Base-by-base conservation (phyloP, 2,797 vertebrate species). In the Falco concolor region DNA sequence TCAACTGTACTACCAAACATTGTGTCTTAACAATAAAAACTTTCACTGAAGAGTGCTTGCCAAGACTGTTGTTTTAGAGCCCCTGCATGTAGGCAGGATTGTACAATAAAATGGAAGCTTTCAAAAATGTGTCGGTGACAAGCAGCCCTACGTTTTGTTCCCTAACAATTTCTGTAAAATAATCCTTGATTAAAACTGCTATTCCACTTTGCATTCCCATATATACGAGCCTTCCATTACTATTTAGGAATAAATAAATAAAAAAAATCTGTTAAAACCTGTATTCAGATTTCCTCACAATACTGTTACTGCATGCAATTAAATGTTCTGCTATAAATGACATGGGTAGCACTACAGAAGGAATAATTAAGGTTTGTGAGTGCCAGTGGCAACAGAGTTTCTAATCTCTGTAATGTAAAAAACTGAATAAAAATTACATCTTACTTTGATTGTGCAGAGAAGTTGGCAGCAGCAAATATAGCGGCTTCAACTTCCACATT, bases 401-500 rank as follows among this genome's bases (percentile, higher is more conserved):
- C n/a, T 21, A 42, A 18, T 45, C 32, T 38, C 34, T 32, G 12
- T 3, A 65, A 83, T 18, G n/a, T 2, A 5, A 87, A 78, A 73
- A 92, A 44, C 3, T 17, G 24, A 27, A 53, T 34, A 21, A 21
- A 59, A 30, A 13, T 3, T 20, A 23, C 6, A 20, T 87, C 98
- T 98, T 98, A 99, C 99, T 99, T 99, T 9, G 99, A 99, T 54
- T 99, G 99, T 60, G 99, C 99, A 72, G 99, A 99, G 93, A 99
- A 99, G 94, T 99, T 99, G 19, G 99, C 99, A 73, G 99, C 99
- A 90, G 99, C 99, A 97, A 99, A 99, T 90, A 99, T 99, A 32
- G 99, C 99, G 23, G 99, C 99, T 97, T 99, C 99, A 42, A 99
- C 99, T 97, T 99, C 99, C 30, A 99, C 99, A 0, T 99, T 99